Evolutionary conservation across 2,888 invertebrate genomes (phyloP).

Genomic region (Tetheella fluctuosa): DNA sequence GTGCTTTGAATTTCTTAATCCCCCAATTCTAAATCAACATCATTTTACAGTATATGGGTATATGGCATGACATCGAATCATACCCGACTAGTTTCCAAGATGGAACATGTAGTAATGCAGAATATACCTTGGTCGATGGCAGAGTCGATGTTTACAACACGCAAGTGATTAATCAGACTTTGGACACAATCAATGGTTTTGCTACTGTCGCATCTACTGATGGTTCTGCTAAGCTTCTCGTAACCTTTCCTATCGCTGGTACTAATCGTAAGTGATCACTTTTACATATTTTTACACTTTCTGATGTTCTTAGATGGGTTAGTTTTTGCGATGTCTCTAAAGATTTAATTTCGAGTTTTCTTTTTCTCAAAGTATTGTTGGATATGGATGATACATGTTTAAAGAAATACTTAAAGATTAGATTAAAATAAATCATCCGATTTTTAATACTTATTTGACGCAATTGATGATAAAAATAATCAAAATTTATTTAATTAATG

Average conservation of each 20-base stretch:
- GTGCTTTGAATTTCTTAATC: no score
- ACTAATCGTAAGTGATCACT: constrained; percentile 28
- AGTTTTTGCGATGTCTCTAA: no score
- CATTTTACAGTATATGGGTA: constrained; percentile 52
- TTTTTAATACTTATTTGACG: background rate
- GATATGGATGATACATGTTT: background rate
- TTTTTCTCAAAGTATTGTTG: background rate
- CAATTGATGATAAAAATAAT: background rate
- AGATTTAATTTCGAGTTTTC: background rate
- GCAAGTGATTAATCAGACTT: constrained; percentile 52
- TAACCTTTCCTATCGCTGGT: constrained; percentile 84
- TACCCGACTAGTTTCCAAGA: constrained; percentile 56
- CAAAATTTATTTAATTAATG: background rate
- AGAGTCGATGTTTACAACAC: constrained; percentile 48
- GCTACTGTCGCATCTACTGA: constrained; percentile 71
- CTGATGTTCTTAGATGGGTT: no score
- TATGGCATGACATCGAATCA: constrained; percentile 60
- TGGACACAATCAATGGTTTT: constrained; percentile 53
- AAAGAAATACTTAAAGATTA: background rate
- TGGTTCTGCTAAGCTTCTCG: constrained; percentile 84
- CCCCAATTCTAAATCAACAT: background rate
- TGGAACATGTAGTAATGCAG: constrained; percentile 60
- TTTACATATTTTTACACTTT: background rate
- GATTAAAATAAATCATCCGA: background rate
- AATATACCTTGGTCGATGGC: constrained; percentile 42